Percentiles rank a stretch among this genome's conserved stretches.
Conservation (phyloP, 2,113 vertebrate species). For the Semnornis frantzii region DNA sequence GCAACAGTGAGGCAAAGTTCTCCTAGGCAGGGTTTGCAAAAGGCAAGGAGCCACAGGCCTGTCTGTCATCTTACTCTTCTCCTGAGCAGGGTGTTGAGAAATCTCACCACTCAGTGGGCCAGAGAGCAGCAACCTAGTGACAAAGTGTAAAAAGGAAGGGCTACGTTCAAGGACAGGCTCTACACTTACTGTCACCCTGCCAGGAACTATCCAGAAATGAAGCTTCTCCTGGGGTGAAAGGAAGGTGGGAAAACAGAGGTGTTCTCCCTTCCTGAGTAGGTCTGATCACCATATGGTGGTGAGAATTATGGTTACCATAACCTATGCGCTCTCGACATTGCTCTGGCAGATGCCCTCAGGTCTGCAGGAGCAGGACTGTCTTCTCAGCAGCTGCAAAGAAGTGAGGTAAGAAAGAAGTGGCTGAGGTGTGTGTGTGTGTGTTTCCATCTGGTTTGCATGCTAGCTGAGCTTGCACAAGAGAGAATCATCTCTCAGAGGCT, state of each 20-base stretch:
- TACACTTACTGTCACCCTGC: not conserved
- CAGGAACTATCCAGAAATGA: not conserved
- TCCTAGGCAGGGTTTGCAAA: not conserved
- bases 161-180: not conserved
- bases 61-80: not conserved
- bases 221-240: not conserved
- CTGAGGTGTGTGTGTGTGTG: too few relatives aligned
- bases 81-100: not conserved
- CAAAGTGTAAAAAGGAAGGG: not conserved
- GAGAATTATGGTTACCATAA: not conserved
- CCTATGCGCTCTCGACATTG: not conserved
- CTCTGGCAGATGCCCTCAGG: not conserved
- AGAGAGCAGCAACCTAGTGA: not conserved
- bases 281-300: constrained; percentile 32
- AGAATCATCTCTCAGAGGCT: not conserved
- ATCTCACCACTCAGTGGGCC: not conserved
- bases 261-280: not conserved
- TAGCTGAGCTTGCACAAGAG: not conserved
- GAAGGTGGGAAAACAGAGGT: constrained; percentile 22
- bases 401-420: not conserved
- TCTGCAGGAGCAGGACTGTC: not conserved
- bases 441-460: not conserved
- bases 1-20: not conserved
- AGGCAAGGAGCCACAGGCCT: not conserved
- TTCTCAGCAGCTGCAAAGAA: not conserved